These are phyloP conservation scores for Apostichopus parvimensis DNA, from an alignment of 35 echinoderm and acorn worm species.

Conservation along the genomic window DNA sequence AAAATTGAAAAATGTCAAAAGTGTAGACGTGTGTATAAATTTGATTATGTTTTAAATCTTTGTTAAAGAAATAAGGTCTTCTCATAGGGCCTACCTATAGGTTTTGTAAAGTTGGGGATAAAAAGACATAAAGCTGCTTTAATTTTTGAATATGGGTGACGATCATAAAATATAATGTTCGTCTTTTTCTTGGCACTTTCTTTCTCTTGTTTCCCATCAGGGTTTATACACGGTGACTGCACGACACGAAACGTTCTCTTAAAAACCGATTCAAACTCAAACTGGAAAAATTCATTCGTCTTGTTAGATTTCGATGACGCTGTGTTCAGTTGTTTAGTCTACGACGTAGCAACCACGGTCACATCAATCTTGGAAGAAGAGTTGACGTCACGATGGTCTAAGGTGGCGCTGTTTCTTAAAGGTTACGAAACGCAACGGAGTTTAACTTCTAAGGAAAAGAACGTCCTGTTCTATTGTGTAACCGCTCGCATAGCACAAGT, in stretches of 20 bases:
- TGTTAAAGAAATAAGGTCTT: no score
- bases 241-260: background rate
- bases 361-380: background rate
- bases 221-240: slow-evolving; percentile 16
- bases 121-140: no score
- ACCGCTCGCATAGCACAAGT: background rate
- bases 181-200: no score
- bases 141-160: no score
- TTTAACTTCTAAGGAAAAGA: background rate
- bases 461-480: slow-evolving; percentile 5
- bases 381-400: background rate
- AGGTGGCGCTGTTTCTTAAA: background rate
- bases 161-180: no score
- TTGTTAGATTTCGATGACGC: slow-evolving; percentile 23
- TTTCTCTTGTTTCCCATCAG: background rate
- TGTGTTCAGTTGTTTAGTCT: slow-evolving; percentile 6
- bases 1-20: no score
- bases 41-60: no score
- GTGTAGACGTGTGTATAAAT: no score
- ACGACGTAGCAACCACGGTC: slow-evolving; percentile 11
- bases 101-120: no score
- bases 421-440: slow-evolving; percentile 12
- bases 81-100: no score
- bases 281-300: background rate
- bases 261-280: background rate